A percentile compares a stretch with the other conserved stretches of the same genome.
These are phyloP conservation scores for Octomys mimax DNA, from an alignment of 2,797 vertebrate species.

Conservation along the genomic window DNA sequence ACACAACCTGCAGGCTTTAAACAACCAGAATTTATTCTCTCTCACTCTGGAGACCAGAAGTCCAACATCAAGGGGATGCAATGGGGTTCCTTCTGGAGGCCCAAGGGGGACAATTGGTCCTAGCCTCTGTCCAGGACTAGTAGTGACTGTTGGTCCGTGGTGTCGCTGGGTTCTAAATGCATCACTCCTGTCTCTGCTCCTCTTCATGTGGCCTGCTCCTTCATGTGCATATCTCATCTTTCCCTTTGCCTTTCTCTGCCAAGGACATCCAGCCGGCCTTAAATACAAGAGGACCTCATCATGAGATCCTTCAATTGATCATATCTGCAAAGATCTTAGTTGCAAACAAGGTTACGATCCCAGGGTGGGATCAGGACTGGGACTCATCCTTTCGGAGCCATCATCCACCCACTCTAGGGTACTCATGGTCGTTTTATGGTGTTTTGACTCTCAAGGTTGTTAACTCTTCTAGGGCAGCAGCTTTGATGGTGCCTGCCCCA, in stretches of 20 bases:
- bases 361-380: background rate
- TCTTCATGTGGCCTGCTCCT: fast-evolving
- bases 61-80: too few relatives aligned
- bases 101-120: too few relatives aligned
- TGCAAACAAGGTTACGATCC: background rate
- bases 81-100: background rate
- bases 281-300: background rate
- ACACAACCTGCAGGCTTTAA: fast-evolving
- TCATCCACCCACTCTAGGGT: fast-evolving
- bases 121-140: too few relatives aligned
- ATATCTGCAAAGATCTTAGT: background rate
- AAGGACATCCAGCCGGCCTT: background rate
- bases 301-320: background rate
- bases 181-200: background rate
- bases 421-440: fast-evolving
- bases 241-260: background rate
- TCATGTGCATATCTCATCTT: fast-evolving
- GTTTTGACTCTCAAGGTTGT: background rate
- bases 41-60: fast-evolving
- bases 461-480: background rate
- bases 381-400: background rate
- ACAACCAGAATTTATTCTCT: background rate
- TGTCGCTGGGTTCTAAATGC: fast-evolving
- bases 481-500: background rate
- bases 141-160: background rate